Base-by-base conservation (phyloP, 2,888 invertebrate genomes). In the Drosophila eohydei region DNA sequence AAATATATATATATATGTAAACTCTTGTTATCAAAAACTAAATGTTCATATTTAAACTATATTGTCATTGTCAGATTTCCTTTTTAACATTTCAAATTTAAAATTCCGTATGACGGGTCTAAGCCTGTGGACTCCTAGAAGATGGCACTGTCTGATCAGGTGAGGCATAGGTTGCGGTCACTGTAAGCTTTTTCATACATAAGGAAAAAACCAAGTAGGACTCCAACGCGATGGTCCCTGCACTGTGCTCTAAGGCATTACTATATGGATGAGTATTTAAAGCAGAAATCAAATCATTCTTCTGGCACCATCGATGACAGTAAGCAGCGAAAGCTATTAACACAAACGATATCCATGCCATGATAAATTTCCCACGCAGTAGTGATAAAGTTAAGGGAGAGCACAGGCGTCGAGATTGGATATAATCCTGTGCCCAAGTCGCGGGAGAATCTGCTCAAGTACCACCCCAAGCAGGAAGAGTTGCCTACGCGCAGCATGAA, bases 401-500 rank as follows among this genome's bases (percentile, higher is more conserved):
- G 88, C 6, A 80, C 91, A 8, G 92, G 91, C 0, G 72, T 92
- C 4, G 90, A 91, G 7, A 48, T 64, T 3, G 91, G 91, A 3
- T 95, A 94, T 78, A 92, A 92, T 58, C 93, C 94, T 1, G 85
- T 93, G 6, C 91, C 92, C 8, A 91, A 92, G 57, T 91, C 93
- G 5, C 92, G 95, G 16, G 92, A 93, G 26, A 92, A 95, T 81
- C 91, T 95, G 7, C 73, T 94, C 32, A 87, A 94, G 70, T 93
- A 94, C 80, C 91, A 95, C n/a, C 95, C 95, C 0, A 93, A 93
- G 67, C 83, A 90, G 3, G 94, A 94, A 78, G 95, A 95, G 66
- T 91, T 96, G 43, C 95, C 96, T 0, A 83, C 94, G 1, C 92
- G 95, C 52, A 93, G 93, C 51, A 95, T 96, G 94, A 92, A 93